phyloP scores from a whole-genome alignment of 2,113 vertebrate genomes.

The Eira barbara region DNA sequence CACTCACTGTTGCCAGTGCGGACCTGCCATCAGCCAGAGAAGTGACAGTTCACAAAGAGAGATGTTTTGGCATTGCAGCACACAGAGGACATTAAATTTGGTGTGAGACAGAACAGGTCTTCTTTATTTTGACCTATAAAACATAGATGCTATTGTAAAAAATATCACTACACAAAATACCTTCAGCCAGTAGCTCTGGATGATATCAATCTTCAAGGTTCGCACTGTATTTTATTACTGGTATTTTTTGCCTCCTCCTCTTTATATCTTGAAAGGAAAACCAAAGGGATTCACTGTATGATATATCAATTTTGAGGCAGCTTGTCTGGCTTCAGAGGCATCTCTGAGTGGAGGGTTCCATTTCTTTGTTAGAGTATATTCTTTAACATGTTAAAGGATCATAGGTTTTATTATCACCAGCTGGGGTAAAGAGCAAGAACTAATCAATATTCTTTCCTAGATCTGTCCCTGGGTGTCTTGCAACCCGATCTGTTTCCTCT shows the following conservation, averaged over 20 bases:
- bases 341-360: not conserved
- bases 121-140: slow-evolving; percentile 46
- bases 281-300: not conserved
- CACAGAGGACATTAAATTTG: not conserved
- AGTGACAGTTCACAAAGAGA: not conserved
- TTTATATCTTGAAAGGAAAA: slow-evolving; percentile 17
- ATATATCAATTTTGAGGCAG: not conserved
- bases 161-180: not conserved
- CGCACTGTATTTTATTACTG: not conserved
- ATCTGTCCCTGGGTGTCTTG: not conserved
- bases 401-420: not conserved
- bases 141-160: slow-evolving; percentile 29
- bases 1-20: not conserved
- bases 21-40: not conserved
- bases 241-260: not conserved
- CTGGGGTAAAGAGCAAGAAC: not conserved
- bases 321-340: not conserved
- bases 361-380: not conserved
- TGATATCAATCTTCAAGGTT: not conserved
- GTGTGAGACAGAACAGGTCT: not conserved
- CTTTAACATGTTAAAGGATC: not conserved
- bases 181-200: not conserved
- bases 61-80: not conserved
- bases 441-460: not conserved
- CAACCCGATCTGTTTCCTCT: not conserved